These are phyloP conservation scores for Sarcophaga carnaria DNA, from an alignment of 2,888 invertebrate genomes.

Conservation along the genomic window DNA sequence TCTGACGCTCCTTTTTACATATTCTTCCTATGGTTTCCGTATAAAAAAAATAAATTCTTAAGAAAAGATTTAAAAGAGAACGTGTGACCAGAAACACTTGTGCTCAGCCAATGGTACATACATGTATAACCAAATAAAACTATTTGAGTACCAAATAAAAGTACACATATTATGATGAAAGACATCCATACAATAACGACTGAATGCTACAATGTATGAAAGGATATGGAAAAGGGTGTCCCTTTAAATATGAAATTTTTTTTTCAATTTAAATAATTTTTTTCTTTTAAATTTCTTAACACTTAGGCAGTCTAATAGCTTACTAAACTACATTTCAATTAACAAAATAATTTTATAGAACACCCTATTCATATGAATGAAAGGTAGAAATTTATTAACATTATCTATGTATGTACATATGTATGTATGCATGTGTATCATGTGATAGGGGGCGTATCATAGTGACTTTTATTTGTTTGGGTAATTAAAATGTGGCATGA, in stretches of 20 bases:
- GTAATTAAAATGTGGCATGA: conserved; percentile 64
- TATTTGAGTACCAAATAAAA: not conserved
- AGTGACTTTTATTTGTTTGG: conserved; percentile 68
- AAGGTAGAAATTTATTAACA: conserved; percentile 19
- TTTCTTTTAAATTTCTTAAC: too few relatives aligned
- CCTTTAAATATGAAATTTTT: not conserved
- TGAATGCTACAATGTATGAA: not conserved
- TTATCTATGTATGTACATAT: not conserved
- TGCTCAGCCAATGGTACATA: conserved; percentile 24
- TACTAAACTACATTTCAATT: too few relatives aligned
- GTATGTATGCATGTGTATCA: too few relatives aligned
- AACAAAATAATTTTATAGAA: not conserved
- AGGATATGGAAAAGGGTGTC: conserved; percentile 1
- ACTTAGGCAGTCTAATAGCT: too few relatives aligned
- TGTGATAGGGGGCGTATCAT: conserved; percentile 52
- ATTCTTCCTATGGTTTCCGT: too few relatives aligned
- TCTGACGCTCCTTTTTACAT: not conserved
- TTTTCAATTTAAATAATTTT: not conserved
- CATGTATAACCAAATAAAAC: conserved; percentile 28
- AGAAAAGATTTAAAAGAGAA: conserved; percentile 56
- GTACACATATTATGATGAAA: conserved; percentile 41
- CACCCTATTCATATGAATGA: conserved; percentile 5
- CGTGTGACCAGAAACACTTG: conserved; percentile 62
- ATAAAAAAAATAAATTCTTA: conserved; percentile 39
- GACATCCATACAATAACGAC: not conserved